phyloP scores from a whole-genome alignment of 2,888 invertebrate species.

The Pyrrhia umbra region DNA sequence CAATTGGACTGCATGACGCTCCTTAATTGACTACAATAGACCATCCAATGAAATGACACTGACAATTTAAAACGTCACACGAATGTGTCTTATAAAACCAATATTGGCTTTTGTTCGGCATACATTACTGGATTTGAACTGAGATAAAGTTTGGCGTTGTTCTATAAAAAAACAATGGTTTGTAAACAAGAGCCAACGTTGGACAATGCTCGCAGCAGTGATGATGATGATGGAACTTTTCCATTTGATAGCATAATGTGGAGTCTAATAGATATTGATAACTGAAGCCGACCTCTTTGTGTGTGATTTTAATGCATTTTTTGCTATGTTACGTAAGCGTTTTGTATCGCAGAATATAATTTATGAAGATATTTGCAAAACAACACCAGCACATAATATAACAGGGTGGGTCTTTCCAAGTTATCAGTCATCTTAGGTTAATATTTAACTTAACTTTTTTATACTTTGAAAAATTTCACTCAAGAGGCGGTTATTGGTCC shows the following conservation, averaged over 20 bases:
- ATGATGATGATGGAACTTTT: conserved; percentile 21
- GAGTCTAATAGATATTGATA: conserved; percentile 60
- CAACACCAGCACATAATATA: too few relatives aligned
- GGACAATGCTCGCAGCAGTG: not conserved
- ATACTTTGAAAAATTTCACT: too few relatives aligned
- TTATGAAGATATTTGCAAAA: not conserved
- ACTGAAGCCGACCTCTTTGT: conserved; percentile 51
- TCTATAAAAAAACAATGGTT: conserved; percentile 4
- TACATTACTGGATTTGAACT: conserved; percentile 5
- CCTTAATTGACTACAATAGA: conserved; percentile 83
- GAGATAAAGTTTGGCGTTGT: too few relatives aligned
- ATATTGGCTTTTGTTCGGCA: conserved; percentile 18
- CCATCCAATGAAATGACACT: conserved; percentile 63
- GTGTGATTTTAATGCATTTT: conserved; percentile 54
- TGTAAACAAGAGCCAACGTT: conserved; percentile 11
- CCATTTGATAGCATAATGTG: conserved; percentile 40
- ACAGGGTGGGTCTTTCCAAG: too few relatives aligned
- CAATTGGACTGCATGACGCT: conserved; percentile 83
- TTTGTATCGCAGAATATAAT: not conserved
- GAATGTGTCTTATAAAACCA: conserved; percentile 15
- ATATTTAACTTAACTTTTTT: too few relatives aligned
- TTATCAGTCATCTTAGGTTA: too few relatives aligned
- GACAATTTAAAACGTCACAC: conserved; percentile 58
- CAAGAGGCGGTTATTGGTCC: too few relatives aligned
- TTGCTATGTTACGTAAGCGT: not conserved